Conservation (phyloP, 35 echinoderm and acorn worm species). For the Strongylocentrotus purpuratus region DNA sequence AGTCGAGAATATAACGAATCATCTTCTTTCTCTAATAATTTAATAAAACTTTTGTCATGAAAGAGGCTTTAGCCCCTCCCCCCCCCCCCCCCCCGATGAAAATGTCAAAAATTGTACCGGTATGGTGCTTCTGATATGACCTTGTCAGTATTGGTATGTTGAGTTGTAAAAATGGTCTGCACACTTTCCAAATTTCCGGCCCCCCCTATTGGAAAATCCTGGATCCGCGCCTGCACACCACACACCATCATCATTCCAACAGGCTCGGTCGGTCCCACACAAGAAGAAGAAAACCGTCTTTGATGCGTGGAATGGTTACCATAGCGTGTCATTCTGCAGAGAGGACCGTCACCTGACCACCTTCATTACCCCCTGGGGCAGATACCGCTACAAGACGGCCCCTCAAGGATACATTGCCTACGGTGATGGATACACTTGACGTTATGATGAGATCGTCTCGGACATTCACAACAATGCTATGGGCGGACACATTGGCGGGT, state of each 20-base stretch:
- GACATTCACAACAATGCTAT: slow-evolving; percentile 39
- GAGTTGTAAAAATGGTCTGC: no score
- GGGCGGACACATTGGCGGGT: slow-evolving; percentile 34
- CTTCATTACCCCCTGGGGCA: slow-evolving; percentile 55
- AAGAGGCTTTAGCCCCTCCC: no score
- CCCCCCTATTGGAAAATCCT: no score
- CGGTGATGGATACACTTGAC: slow-evolving; percentile 33
- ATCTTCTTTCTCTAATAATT: no score
- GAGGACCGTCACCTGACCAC: slow-evolving; percentile 35
- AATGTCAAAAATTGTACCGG: no score
- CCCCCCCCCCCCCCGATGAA: no score
- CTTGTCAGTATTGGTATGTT: no score
- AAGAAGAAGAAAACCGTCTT: slow-evolving; percentile 45
- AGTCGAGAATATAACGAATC: no score
- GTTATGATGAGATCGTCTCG: slow-evolving; percentile 30
- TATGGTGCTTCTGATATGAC: no score
- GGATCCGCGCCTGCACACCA: no score
- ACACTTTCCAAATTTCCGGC: no score
- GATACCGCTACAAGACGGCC: slow-evolving; percentile 45
- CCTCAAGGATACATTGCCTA: slow-evolving; percentile 56
- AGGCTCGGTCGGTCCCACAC: slow-evolving; percentile 31
- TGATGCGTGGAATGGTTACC: slow-evolving; percentile 54
- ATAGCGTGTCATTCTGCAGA: background rate
- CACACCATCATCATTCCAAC: slow-evolving; percentile 44
- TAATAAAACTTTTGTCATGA: no score